Evolutionary conservation across 2,113 vertebrate species (phyloP).

Genomic region (Oncorhynchus masou): DNA sequence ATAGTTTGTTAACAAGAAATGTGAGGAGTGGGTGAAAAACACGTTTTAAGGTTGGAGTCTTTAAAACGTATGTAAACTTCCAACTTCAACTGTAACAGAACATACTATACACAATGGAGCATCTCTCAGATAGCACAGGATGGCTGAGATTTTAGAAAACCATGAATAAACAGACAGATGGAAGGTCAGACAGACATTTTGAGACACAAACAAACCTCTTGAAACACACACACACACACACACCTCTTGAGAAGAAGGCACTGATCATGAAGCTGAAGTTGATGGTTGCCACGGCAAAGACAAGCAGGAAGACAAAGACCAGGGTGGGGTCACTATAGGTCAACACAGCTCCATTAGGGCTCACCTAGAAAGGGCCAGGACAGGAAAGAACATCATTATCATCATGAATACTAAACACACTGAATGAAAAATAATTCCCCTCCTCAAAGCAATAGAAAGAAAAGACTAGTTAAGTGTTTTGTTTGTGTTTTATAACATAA

Average conservation of each 20-base stretch:
- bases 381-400: background rate
- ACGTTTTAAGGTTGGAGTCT: too few species aligned
- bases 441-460: too few species aligned
- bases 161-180: background rate
- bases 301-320: conserved; percentile 86
- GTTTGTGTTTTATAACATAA: too few species aligned
- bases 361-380: conserved; percentile 73
- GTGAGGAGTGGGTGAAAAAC: too few species aligned
- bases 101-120: background rate
- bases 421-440: background rate
- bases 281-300: conserved; percentile 86
- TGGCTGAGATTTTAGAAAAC: background rate
- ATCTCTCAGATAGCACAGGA: background rate
- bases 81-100: background rate
- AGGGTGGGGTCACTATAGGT: conserved; percentile 88
- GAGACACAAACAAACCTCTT: background rate
- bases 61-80: too few species aligned
- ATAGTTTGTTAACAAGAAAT: too few species aligned
- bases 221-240: background rate
- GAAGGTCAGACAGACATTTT: background rate
- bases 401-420: background rate
- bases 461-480: too few species aligned
- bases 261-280: conserved; percentile 99
- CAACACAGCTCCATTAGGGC: conserved; percentile 85
- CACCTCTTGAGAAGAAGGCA: conserved; percentile 93